Evolutionary conservation across 2,888 invertebrate genomes (phyloP), one percentile per base, ranked within the genome.

Genomic region (Tinea semifulvella): DNA sequence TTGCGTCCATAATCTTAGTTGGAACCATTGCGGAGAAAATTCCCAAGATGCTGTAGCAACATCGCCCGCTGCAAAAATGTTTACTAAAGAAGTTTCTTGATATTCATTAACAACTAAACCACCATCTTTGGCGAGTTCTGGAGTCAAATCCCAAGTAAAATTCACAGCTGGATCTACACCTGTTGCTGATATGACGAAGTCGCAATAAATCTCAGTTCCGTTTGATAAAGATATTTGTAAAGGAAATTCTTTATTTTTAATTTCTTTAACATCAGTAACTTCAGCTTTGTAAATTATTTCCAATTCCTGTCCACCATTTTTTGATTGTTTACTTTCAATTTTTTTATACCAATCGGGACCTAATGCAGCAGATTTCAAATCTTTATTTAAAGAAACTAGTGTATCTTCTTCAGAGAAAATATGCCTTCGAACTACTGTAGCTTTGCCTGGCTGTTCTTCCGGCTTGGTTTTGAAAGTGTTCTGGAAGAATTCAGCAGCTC

Each of bases 1-100:
- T 74, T 99, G 99, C 1, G 96, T 95, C 99, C 99, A 99, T 25
- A 99, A 72, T 47, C 96, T 85, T 89, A 98, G 92, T 80, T 97
- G 92, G 65, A 94, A 92, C 96, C 96, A 96, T 60, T 94, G 91
- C 17, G 85, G 76, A 0, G 92, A 87, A 48, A 80, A 63, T 4
- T 77, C 62, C 97, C 97, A 98, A 22, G 79, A 77, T n/a, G 92
- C 89, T 51, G 84, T 83, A 57, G 96, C 97, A 5, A 94, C 90
- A 84, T 99, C 99, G 1, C 99, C 99, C 38, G 97, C 98, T 6
- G 98, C 98, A 83, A 87, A 99, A 17, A 99, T 85, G 65, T 91
- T 85, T 17, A 65, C 59, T 2, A 91, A 60, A 40, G 88, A 89
- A 2, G 96, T 96, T 65, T 89, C 85, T 88, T 99, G 91, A 58